Evolutionary conservation across 2,797 vertebrate species (phyloP), one percentile per base, ranked within the genome.

Genomic region (Prunella strophiata): DNA sequence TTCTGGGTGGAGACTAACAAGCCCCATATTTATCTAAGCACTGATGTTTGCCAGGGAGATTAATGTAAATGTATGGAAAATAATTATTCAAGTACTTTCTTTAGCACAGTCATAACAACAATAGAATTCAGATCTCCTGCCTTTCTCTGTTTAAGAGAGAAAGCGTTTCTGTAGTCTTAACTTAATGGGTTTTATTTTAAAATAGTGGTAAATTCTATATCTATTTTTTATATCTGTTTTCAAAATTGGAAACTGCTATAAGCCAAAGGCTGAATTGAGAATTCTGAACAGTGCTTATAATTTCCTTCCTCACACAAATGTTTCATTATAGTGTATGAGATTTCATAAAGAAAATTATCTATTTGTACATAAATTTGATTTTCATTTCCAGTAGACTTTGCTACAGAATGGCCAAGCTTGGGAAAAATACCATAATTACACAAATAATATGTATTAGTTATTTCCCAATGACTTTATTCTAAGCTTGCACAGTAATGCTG

Each of bases 341-440:
- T 70, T 93, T 91, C 86, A 57, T 36, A 82, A 55, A 78, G 9
- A 91, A 83, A 51, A 87, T 48, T 23, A 77, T 82, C 20, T 76
- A 27, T 93, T 76, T 66, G 36, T 83, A 38, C 75, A 73, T 62
- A 93, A 94, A 95, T 92, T 81, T 92, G 43, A 90, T 95, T 96
- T 94, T 81, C 3, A 74, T 89, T 95, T 91, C 71, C 91, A 89
- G 91, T 68, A 84, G 82, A 78, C 22, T 59, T 47, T 92, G 74
- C 61, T 89, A 76, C 29, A 93, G 55, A 94, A 68, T 82, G 83
- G 85, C 29, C 16, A 34, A 75, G 16, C 71, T 75, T 80, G 85
- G 95, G 48, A 87, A 68, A 86, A 97, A 77, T 75, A 89, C 58
- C 30, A 51, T 66, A 72, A 76, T 92, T 90, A 88, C 48, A 48